Conservation (phyloP, 2,888 invertebrate species). For the Eristalinus sepulchralis region DNA sequence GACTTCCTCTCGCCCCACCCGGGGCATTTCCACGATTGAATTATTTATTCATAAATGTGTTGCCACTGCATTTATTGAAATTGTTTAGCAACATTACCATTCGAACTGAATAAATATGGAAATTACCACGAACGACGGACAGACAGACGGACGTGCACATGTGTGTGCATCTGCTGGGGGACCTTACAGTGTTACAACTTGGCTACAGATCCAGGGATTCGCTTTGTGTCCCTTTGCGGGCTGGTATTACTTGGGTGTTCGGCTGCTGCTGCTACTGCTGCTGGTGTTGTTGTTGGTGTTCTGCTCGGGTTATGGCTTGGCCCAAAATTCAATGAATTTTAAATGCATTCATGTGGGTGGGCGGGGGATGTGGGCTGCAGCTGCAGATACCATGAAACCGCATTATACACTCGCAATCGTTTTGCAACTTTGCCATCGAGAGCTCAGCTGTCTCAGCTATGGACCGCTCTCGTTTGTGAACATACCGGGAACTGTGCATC, state of each 20-base stretch:
- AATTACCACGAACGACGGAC: constrained; percentile 32
- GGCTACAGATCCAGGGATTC: constrained; percentile 2
- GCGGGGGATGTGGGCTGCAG: not conserved
- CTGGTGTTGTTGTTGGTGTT: constrained; percentile 26
- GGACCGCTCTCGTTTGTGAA: constrained; percentile 24
- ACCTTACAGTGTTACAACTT: constrained; percentile 10
- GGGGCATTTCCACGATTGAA: constrained; percentile 48
- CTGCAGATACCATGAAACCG: constrained; percentile 13
- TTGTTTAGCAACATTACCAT: constrained; percentile 71
- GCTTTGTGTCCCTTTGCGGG: constrained; percentile 1
- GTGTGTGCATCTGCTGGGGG: not conserved
- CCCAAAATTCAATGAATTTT: constrained; percentile 73
- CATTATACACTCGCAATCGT: constrained; percentile 57
- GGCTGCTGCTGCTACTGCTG: too few relatives aligned
- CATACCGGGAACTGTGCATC: constrained; percentile 17
- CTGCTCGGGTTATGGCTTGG: constrained; percentile 44
- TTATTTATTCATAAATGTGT: constrained; percentile 71
- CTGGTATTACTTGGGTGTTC: not conserved
- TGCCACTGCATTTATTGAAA: constrained; percentile 72
- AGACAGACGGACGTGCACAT: not conserved
- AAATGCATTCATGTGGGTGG: constrained; percentile 36
- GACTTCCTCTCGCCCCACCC: constrained; percentile 32
- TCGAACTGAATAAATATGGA: constrained; percentile 72
- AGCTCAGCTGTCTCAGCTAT: constrained; percentile 60
- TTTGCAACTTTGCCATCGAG: constrained; percentile 60